These are phyloP conservation scores for Tragelaphus oryx DNA, from an alignment of 2,797 vertebrate species.

Conservation along the genomic window DNA sequence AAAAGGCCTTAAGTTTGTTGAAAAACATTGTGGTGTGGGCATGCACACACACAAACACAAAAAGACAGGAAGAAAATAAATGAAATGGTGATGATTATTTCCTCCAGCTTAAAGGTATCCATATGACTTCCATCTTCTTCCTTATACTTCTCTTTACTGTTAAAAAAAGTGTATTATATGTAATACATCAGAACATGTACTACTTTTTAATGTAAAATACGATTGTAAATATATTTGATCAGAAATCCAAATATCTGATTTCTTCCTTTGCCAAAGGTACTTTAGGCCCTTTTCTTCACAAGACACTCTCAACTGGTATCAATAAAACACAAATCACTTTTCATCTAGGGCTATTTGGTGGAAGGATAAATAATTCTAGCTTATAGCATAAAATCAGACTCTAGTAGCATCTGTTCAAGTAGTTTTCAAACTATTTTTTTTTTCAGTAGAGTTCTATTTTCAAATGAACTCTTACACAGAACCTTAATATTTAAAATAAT, in stretches of 20 bases:
- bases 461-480: background rate
- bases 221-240: background rate
- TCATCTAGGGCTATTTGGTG: background rate
- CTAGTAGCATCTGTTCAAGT: background rate
- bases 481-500: background rate
- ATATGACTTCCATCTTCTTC: background rate
- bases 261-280: background rate
- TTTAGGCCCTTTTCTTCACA: background rate
- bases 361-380: background rate
- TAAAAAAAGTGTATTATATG: background rate
- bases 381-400: background rate
- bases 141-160: background rate
- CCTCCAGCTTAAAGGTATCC: background rate
- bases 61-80: background rate
- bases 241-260: slow-evolving; percentile 1
- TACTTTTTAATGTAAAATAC: background rate
- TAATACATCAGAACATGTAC: background rate
- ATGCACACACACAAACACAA: too few species aligned
- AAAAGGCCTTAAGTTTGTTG: too few species aligned
- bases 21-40: too few species aligned
- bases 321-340: background rate
- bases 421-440: background rate
- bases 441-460: background rate
- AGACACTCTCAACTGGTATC: background rate
- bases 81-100: background rate